These are phyloP conservation scores for Littorina saxatilis DNA, from an alignment of 1,140 invertebrate genomes.

Conservation along the genomic window DNA sequence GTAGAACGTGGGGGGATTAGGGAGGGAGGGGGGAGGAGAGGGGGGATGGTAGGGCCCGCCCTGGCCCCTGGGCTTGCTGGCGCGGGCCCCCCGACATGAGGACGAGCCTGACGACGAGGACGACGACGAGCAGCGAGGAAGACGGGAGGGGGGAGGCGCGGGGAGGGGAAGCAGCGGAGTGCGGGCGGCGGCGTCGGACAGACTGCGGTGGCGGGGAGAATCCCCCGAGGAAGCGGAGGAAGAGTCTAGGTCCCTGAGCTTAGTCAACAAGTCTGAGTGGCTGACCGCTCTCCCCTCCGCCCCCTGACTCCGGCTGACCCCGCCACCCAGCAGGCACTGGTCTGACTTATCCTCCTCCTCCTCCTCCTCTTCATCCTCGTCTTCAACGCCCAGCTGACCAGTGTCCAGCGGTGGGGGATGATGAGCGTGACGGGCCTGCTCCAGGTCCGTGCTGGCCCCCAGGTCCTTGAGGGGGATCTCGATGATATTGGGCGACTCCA, in stretches of 20 bases:
- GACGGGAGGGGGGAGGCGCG: not conserved
- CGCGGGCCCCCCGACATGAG: slow-evolving; percentile 4
- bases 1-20: slow-evolving; percentile 7
- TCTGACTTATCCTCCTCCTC: slow-evolving; percentile 42
- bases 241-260: slow-evolving; percentile 19
- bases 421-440: slow-evolving; percentile 31
- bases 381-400: slow-evolving; percentile 22
- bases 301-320: not conserved
- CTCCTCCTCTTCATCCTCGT: slow-evolving; percentile 40
- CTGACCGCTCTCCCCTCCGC: not conserved
- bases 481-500: slow-evolving; percentile 56
- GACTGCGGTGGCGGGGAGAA: slow-evolving; percentile 23
- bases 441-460: not conserved
- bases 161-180: slow-evolving; percentile 22
- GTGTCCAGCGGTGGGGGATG: slow-evolving; percentile 25
- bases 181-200: slow-evolving; percentile 30
- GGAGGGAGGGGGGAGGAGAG: not conserved
- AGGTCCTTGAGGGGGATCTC: slow-evolving; percentile 64
- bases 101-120: slow-evolving; percentile 5
- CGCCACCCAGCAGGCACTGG: slow-evolving; percentile 41
- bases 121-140: not conserved
- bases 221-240: not conserved
- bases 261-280: slow-evolving; percentile 29
- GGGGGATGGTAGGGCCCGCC: not conserved
- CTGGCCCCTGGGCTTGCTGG: not conserved